Evolutionary conservation across 23 tunicate genomes (phyloP).

Genomic region (Aplidium turbinatum): DNA sequence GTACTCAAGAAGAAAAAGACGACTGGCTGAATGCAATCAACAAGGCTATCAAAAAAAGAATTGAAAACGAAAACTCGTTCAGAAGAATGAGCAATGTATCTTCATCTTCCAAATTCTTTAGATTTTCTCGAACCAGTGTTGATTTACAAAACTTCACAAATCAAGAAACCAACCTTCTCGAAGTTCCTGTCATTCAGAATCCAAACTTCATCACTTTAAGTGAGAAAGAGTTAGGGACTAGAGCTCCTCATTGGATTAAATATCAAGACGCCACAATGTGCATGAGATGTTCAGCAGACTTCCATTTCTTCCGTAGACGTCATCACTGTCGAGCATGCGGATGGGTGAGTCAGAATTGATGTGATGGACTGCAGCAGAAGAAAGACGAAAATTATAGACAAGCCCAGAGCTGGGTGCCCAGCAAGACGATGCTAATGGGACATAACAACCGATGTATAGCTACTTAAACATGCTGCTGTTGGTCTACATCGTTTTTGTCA

Average conservation of each 20-base stretch:
- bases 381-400: too few species aligned
- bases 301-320: slow-evolving; percentile 37
- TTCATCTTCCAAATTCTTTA: not conserved
- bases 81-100: not conserved
- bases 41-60: slow-evolving; percentile 29
- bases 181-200: not conserved
- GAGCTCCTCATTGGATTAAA: slow-evolving; percentile 75
- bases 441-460: too few species aligned
- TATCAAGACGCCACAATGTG: slow-evolving; percentile 76
- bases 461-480: too few species aligned
- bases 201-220: slow-evolving; percentile 26
- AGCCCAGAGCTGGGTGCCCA: too few species aligned
- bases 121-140: not conserved
- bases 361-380: too few species aligned
- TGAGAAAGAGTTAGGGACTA: slow-evolving; percentile 48
- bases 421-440: too few species aligned
- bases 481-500: too few species aligned
- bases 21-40: slow-evolving; percentile 49
- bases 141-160: too few species aligned
- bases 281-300: slow-evolving; percentile 53
- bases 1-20: slow-evolving; percentile 51
- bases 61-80: slow-evolving; percentile 15
- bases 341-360: slow-evolving; percentile 28
- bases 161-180: too few species aligned
- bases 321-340: slow-evolving; percentile 86